These are phyloP conservation scores for Trichomalopsis sarcophagae DNA, from an alignment of 1,140 invertebrate species.

Conservation along the genomic window DNA sequence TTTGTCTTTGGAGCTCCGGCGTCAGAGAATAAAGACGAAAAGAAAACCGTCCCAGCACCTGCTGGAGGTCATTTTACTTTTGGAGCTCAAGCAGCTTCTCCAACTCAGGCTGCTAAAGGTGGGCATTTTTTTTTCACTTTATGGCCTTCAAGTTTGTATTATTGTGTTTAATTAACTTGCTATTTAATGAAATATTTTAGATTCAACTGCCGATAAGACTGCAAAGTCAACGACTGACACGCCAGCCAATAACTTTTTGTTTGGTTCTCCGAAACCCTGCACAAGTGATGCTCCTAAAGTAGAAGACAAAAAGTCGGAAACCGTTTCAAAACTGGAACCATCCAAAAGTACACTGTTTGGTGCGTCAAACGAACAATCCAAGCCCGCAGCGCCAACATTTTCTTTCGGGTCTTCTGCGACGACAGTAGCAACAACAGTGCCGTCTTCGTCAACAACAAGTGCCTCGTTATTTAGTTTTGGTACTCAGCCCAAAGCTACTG, in stretches of 20 bases:
- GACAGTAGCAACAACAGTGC: not conserved
- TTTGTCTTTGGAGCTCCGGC: conserved; percentile 30
- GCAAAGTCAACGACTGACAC: not conserved
- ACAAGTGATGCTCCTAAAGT: conserved; percentile 4
- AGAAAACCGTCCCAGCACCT: conserved; percentile 9
- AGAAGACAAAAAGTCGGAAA: not conserved
- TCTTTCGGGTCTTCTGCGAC: conserved; percentile 4
- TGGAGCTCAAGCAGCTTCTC: not conserved
- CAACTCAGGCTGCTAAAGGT: conserved; percentile 5
- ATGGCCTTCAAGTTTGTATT: not conserved
- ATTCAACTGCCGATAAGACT: not conserved
- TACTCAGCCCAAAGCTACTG: not conserved
- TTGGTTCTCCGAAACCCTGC: conserved; percentile 8
- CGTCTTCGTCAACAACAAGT: not conserved
- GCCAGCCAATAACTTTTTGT: not conserved
- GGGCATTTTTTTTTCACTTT: not conserved
- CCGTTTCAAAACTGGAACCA: not conserved
- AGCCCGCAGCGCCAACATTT: conserved; percentile 10
- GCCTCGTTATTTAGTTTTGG: conserved; percentile 12
- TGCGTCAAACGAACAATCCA: not conserved
- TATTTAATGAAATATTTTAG: not conserved
- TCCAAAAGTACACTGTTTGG: not conserved
- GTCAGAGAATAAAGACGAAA: conserved; percentile 34
- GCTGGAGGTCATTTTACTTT: not conserved
- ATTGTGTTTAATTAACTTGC: not conserved